Evolutionary conservation across 2,888 invertebrate genomes (phyloP).

Genomic region (Conomelus anceps): DNA sequence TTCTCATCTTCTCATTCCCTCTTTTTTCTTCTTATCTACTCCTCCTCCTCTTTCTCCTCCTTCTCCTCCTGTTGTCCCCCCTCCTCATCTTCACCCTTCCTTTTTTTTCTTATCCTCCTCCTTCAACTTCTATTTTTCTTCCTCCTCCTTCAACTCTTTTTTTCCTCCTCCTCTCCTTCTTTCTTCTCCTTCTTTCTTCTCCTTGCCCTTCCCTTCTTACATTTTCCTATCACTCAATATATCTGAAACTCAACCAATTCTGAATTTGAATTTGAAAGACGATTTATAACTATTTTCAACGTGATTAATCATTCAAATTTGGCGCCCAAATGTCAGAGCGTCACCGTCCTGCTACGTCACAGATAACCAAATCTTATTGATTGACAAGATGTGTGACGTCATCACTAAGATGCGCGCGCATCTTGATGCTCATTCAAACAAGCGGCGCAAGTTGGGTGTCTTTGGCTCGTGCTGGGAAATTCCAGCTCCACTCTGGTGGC

Average conservation of each 20-base stretch:
- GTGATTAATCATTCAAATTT: too few relatives aligned
- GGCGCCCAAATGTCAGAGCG: not conserved
- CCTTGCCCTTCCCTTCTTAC: too few relatives aligned
- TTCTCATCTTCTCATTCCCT: too few relatives aligned
- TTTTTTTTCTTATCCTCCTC: too few relatives aligned
- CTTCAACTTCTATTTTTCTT: too few relatives aligned
- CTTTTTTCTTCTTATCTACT: too few relatives aligned
- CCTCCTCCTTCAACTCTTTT: too few relatives aligned
- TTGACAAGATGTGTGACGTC: constrained; percentile 3
- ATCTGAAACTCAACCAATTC: not conserved
- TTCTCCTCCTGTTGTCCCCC: too few relatives aligned
- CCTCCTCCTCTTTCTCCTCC: too few relatives aligned
- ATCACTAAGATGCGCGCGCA: constrained; percentile 10
- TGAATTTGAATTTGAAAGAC: not conserved
- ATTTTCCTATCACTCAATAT: constrained; percentile 17
- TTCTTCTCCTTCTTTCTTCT: too few relatives aligned
- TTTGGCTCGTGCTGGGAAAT: not conserved
- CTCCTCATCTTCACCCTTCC: not conserved
- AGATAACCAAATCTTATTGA: not conserved
- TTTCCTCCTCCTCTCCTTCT: too few relatives aligned
- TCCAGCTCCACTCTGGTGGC: not conserved
- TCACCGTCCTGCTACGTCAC: not conserved
- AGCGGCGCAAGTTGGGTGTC: not conserved
- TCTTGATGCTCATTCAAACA: not conserved
- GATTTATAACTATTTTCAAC: too few relatives aligned